Base-by-base conservation (phyloP, 2,888 invertebrate genomes). In the Camptogramma bilineatum region DNA sequence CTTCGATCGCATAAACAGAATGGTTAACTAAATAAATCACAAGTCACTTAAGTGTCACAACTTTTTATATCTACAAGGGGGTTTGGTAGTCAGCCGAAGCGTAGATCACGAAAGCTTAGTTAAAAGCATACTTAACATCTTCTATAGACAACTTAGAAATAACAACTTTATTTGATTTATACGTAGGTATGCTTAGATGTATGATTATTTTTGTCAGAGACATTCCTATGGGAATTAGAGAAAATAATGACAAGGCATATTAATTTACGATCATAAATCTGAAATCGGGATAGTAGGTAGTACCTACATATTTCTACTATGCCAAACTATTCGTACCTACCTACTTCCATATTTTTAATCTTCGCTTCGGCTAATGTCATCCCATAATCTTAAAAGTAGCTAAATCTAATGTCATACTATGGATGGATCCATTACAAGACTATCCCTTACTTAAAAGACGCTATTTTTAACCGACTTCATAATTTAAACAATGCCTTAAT, bases 341-440 rank as follows among this genome's bases (percentile, higher is more conserved):
- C 13, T n/a, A 16, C 2, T 16, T 8, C 5, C 7, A 34, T 44
- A 5, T 17, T 17, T 8, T 16, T 10, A 44, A 16, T 44, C 44
- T 44, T 31, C 47, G 21, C 48, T 64, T 48, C 52, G 52, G 52
- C 48, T 56, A 55, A 39, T 39, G 34, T 39, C 48, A 31, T 48
- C 31, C 56, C 21, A 44, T 48, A 53, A 39, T 69, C 81, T 77
- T 79, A 76, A 70, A 77, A 72, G 70, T 78, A 80, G 72, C 80
- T 81, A 82, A 83, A 80, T 80, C 82, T 86, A 84, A 79, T 78
- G 81, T 86, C 84, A 84, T 81, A 78, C 80, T 76, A 80, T 89
- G 91, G 90, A 90, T 89, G 89, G 90, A 90, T 85, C 85, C 81
- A 85, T 87, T 88, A 84, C 83, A 75, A 76, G 75, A 78, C 75